Evolutionary conservation across 2,888 invertebrate species (phyloP), one percentile per base, ranked within the genome.

Genomic region (Ennomos erosarius): DNA sequence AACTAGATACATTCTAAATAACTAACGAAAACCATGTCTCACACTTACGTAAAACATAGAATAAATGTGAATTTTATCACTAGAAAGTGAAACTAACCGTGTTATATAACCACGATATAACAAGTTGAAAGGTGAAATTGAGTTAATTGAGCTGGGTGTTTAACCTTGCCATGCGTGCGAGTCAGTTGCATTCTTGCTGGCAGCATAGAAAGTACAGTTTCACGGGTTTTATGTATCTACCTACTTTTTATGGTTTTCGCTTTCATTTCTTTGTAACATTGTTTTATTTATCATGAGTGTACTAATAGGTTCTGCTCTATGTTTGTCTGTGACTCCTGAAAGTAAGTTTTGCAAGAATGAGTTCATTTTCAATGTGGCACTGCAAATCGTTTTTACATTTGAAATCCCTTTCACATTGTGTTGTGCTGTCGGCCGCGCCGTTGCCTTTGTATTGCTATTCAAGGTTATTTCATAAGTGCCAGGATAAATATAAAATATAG

Each of bases 91-190:
- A 79, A 78, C 74, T 69, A 67, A 65, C 65, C 66, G 65, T 74
- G 71, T 87, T 85, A 85, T 84, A 82, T 88, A 88, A 89, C 65
- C 75, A 80, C 82, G 85, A 85, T 84, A 82, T 88, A 88, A 89
- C 65, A 75, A 80, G 82, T 87, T 85, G 84, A 88, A 82, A 90
- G 86, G 88, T 89, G 87, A 89, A 88, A 90, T 81, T 78, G 77
- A 73, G 69, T 69, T 69, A 88, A 90, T 81, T 78, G 77, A 73
- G 69, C 70, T 69, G 72, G 76, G 79, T 79, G 74, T 76, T 75
- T 82, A 77, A 81, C 80, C 79, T 82, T 82, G 78, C 67, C 58
- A 69, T 74, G 73, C 76, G 68, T 59, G 49, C 62, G 50, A 50
- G 45, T 42, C 62, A 60, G 67, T 68, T 70, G 68, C 68, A 70